Evolutionary conservation across 2,888 invertebrate genomes (phyloP), one percentile per base, ranked within the genome.

Genomic region (Ptychoptera albimana): DNA sequence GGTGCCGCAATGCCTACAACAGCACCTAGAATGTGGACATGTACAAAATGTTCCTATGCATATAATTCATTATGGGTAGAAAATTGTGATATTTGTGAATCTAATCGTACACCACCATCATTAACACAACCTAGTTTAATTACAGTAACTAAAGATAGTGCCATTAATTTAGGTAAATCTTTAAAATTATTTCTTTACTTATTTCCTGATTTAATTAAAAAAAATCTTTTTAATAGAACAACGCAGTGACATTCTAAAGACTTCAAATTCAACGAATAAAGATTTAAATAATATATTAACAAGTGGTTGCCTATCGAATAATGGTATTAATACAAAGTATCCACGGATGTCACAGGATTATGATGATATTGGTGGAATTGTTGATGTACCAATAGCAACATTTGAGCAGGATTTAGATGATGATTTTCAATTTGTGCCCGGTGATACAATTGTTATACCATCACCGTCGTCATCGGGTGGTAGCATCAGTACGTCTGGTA

Each of bases 1-100:
- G 31, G 45, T 14, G 37, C 42, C 11, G 15, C 43, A 42, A 12
- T 38, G 9, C 29, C 48, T 38, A 39, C 43, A 47, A 55, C 54
- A 50, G n/a, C 60, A 47, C 60, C 61, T 48, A 58, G 84, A 53
- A 82, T 84, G 76, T 91, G 91, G 89, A 85, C 84, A 50, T 91
- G 91, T 66, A 72, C 74, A 47, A 82, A 83, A 63, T 92, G 91
- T 65, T 86, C 87, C 60, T 91, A 83, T 67, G 82, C 85, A 49
- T 87, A 86, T 64, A 85, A 89, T 67, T 81, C 82, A 50, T 73
- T 84, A 58, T 82, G 81, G 75, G 78, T 78, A 50, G 77, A 78
- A 40, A 72, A 73, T 52, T 91, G 91, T 63, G 85, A 85, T 66
- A 84, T 85, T 53, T 91, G 91, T 59, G 79, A 79, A 55, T 77